Percentiles rank a stretch among this genome's conserved stretches.
These are phyloP conservation scores for Calosoma granatense DNA, from an alignment of 1,140 invertebrate genomes.

Conservation along the genomic window DNA sequence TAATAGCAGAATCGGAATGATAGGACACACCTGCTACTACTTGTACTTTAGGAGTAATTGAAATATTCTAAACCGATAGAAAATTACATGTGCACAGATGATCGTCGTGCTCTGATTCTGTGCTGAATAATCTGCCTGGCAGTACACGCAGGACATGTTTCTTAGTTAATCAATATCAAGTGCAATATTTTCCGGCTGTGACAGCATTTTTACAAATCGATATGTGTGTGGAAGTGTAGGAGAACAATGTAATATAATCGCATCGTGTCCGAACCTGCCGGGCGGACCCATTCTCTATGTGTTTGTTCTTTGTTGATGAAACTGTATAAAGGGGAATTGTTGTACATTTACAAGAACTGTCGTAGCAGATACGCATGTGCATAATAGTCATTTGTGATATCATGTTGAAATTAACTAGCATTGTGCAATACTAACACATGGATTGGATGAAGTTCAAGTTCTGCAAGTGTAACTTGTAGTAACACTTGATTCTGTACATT, in stretches of 20 bases:
- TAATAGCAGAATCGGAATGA: no score
- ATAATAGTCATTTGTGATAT: not conserved
- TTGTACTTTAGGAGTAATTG: no score
- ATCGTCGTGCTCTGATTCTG: not conserved
- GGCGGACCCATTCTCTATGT: not conserved
- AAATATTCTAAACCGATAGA: no score
- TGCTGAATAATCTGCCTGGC: not conserved
- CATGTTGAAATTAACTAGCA: conserved; percentile 25
- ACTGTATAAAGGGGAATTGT: not conserved
- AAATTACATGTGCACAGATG: not conserved
- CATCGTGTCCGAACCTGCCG: not conserved
- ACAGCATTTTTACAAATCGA: no score
- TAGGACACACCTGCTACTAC: no score
- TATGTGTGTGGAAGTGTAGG: not conserved
- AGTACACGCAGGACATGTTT: not conserved
- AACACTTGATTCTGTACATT: no score
- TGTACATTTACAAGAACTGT: not conserved
- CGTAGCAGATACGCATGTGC: not conserved
- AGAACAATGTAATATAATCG: not conserved
- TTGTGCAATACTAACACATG: conserved; percentile 34
- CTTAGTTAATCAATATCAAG: not conserved
- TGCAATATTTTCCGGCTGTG: not conserved
- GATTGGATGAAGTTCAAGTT: no score
- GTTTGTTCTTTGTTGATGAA: not conserved
- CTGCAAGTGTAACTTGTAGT: no score